Evolutionary conservation across 1,140 invertebrate species (phyloP).

Genomic region (Vanessa tameamea): DNA sequence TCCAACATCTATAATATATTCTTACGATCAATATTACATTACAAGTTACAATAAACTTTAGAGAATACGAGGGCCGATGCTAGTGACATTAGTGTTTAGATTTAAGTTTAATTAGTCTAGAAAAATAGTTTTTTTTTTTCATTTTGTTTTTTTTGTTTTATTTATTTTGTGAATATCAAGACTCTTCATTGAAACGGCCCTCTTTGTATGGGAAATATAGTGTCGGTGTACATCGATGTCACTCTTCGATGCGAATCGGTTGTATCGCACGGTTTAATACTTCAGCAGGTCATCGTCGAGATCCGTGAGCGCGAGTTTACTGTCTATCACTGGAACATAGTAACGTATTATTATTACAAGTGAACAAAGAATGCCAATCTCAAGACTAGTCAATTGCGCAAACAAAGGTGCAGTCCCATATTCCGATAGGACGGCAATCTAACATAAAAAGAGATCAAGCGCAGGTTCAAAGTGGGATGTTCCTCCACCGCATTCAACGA

Average conservation of each 20-base stretch:
- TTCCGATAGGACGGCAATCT: too few species aligned
- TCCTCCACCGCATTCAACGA: too few species aligned
- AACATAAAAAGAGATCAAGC: too few species aligned
- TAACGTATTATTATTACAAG: background rate
- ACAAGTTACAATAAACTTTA: background rate
- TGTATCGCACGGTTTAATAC: slow-evolving; percentile 53
- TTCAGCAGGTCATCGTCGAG: slow-evolving; percentile 66
- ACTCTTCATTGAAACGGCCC: background rate
- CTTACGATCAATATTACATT: background rate
- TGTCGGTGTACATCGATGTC: background rate
- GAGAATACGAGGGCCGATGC: slow-evolving; percentile 1
- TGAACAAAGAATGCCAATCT: background rate
- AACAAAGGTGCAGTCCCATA: too few species aligned
- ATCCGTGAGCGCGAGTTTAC: slow-evolving; percentile 72
- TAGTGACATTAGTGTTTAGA: background rate
- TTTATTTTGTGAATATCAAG: background rate
- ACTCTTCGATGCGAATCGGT: background rate
- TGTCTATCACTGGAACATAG: slow-evolving; percentile 75
- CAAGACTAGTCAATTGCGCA: too few species aligned
- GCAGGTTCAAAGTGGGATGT: too few species aligned
- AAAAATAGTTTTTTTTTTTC: slow-evolving; percentile 39
- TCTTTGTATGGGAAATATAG: slow-evolving; percentile 16
- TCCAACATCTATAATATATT: slow-evolving; percentile 1
- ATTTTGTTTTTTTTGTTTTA: slow-evolving; percentile 16
- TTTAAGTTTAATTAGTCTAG: slow-evolving; percentile 32